phyloP scores from a whole-genome alignment of 2,113 vertebrate genomes.

The Grammomys surdaster region DNA sequence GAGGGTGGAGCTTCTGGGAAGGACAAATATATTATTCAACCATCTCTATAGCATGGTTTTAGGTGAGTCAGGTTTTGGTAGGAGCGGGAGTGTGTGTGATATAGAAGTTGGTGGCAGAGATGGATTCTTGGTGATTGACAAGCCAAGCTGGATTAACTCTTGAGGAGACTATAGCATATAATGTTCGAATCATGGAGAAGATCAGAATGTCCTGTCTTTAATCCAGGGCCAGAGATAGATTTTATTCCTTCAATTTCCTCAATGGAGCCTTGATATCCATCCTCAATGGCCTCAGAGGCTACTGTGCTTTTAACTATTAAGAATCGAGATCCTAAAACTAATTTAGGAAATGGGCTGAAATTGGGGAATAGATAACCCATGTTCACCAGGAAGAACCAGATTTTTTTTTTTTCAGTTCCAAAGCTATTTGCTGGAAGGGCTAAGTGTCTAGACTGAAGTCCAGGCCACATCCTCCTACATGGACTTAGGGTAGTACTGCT shows the following conservation, averaged over 20 bases:
- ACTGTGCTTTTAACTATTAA: background rate
- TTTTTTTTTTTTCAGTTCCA: background rate
- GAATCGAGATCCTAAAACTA: background rate
- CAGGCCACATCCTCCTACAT: background rate
- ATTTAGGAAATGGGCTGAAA: background rate
- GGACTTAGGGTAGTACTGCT: background rate
- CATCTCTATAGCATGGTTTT: background rate
- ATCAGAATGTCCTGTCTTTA: background rate
- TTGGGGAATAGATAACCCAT: too few relatives aligned
- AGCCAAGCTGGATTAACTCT: background rate
- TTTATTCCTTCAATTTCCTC: background rate
- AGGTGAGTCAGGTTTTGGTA: background rate
- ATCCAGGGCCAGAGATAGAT: background rate
- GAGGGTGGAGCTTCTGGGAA: background rate
- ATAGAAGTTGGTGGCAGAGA: background rate
- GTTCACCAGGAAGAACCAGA: background rate
- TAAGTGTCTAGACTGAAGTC: background rate
- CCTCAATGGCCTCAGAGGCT: background rate
- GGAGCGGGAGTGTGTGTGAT: background rate
- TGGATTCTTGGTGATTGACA: background rate
- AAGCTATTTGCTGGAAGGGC: background rate
- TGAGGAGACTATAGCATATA: background rate
- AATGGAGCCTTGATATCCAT: background rate
- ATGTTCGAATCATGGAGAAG: background rate
- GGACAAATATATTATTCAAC: background rate